These are phyloP conservation scores for Zalophus californianus DNA, from an alignment of 2,797 vertebrate species.

Conservation along the genomic window DNA sequence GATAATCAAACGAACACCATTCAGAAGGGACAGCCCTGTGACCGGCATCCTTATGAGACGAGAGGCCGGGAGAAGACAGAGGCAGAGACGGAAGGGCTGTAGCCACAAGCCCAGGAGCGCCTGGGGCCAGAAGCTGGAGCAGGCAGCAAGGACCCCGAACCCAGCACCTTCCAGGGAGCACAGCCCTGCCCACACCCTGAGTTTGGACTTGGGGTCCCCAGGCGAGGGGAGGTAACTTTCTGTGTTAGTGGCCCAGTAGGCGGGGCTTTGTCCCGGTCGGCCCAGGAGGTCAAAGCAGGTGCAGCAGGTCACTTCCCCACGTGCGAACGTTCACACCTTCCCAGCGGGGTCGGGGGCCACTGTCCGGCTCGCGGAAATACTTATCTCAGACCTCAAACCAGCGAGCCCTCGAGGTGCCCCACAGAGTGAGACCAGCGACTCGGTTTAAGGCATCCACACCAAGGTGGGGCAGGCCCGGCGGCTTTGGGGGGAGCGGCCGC, in stretches of 20 bases:
- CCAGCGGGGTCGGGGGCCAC: background rate
- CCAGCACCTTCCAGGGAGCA: background rate
- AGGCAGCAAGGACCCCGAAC: background rate
- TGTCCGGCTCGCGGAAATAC: background rate
- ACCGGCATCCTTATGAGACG: background rate
- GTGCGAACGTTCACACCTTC: too few relatives aligned
- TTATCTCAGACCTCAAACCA: background rate
- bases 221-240: too few relatives aligned
- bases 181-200: background rate
- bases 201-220: background rate
- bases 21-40: background rate
- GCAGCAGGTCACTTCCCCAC: too few relatives aligned
- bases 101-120: rapidly evolving
- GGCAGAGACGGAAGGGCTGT: rapidly evolving
- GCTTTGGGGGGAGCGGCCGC: background rate
- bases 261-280: background rate
- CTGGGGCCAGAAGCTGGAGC: rapidly evolving
- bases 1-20: rapidly evolving
- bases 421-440: background rate
- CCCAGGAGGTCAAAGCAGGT: background rate
- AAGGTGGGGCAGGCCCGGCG: background rate
- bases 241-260: background rate
- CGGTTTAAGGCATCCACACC: too few relatives aligned
- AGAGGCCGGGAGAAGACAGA: background rate
- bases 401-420: background rate